Percentiles rank a stretch among this genome's conserved stretches.
phyloP scores from a whole-genome alignment of 2,113 vertebrate genomes.

The Zosterops borbonicus region DNA sequence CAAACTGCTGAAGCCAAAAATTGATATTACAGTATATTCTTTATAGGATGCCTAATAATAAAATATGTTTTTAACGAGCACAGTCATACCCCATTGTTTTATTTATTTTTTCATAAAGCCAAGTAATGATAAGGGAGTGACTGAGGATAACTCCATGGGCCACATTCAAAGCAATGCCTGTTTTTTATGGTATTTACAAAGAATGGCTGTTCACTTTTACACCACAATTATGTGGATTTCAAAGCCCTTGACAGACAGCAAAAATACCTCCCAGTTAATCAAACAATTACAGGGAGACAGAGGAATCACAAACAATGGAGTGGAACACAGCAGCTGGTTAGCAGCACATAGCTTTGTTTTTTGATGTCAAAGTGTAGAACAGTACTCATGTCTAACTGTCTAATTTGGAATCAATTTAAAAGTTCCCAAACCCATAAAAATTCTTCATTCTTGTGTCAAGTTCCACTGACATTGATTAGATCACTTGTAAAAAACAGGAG shows the following conservation, averaged over 20 bases:
- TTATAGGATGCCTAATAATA: conserved; percentile 5
- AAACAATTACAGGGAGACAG: not conserved
- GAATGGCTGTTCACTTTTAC: not conserved
- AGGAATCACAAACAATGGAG: not conserved
- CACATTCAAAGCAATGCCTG: not conserved
- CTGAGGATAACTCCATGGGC: not conserved
- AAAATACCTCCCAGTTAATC: not conserved
- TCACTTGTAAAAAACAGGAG: not conserved
- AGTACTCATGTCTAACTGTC: not conserved
- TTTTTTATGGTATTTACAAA: not conserved
- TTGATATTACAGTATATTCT: conserved; percentile 38
- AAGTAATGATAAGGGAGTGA: conserved; percentile 3
- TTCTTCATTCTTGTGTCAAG: not conserved
- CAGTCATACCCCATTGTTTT: conserved; percentile 34
- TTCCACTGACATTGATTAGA: not conserved
- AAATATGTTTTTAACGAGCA: conserved; percentile 46
- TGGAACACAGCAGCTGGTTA: not conserved
- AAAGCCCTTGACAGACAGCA: not conserved
- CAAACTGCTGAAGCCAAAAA: conserved; percentile 33
- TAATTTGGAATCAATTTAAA: not conserved
- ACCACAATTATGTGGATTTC: not conserved
- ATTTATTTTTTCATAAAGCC: conserved; percentile 43
- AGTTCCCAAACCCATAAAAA: not conserved
- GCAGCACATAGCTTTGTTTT: not conserved
- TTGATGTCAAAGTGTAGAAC: not conserved